Percentiles rank a stretch among this genome's conserved stretches.
Evolutionary conservation across 1,140 invertebrate genomes (phyloP).

Genomic region (Mercenaria mercenaria): DNA sequence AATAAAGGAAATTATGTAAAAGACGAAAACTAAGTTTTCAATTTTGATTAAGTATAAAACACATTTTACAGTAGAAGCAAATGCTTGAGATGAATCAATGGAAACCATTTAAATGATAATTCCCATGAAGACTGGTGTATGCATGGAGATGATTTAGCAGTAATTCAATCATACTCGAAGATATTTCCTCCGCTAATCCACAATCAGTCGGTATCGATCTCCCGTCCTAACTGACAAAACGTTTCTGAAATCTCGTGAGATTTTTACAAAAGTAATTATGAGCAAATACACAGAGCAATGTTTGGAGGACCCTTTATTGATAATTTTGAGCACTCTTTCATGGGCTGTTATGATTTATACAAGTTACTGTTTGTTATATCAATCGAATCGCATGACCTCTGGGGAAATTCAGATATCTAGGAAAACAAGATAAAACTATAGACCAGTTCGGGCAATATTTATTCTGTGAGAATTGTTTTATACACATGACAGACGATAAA

Average conservation of each 20-base stretch:
- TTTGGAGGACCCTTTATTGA: not conserved
- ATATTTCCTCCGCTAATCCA: not conserved
- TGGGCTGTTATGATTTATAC: not conserved
- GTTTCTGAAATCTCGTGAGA: not conserved
- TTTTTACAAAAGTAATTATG: not conserved
- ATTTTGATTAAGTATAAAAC: too few relatives aligned
- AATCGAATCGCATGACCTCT: not conserved
- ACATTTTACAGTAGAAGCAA: not conserved
- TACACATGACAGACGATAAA: not conserved
- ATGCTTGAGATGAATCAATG: not conserved
- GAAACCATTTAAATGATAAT: too few relatives aligned
- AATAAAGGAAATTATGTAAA: not conserved
- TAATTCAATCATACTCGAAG: not conserved
- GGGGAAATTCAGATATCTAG: not conserved
- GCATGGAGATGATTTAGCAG: not conserved
- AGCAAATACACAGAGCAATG: not conserved
- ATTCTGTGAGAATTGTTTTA: not conserved
- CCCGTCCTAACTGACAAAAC: not conserved
- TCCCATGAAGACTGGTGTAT: not conserved
- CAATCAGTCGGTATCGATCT: not conserved
- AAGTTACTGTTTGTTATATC: slow-evolving; percentile 1
- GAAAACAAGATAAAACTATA: not conserved
- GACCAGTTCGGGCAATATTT: not conserved
- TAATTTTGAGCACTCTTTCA: slow-evolving; percentile 6
- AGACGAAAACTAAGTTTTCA: not conserved